Evolutionary conservation across 2,797 vertebrate species (phyloP).

Genomic region (Catharus ustulatus): DNA sequence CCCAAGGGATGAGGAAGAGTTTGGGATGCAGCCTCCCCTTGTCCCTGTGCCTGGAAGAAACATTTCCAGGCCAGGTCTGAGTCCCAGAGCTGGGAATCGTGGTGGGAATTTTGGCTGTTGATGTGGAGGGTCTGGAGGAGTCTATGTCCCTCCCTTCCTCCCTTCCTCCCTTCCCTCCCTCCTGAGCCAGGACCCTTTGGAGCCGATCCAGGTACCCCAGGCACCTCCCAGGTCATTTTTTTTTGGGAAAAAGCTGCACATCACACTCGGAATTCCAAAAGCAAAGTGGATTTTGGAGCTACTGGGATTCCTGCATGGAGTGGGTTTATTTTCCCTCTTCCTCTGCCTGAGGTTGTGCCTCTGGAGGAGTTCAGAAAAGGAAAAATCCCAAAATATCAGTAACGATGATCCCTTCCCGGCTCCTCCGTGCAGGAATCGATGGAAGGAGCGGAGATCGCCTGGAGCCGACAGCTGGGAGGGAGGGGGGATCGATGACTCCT

Average conservation of each 20-base stretch:
- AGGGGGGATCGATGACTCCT: conserved; percentile 3
- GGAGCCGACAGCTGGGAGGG: not conserved
- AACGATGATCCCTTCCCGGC: not conserved
- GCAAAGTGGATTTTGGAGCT: not conserved
- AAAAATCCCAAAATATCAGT: not conserved
- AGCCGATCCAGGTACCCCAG: not conserved
- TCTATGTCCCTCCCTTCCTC: too few species aligned
- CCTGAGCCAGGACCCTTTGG: not conserved
- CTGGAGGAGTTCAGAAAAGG: not conserved
- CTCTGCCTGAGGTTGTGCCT: not conserved
- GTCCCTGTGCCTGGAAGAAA: too few species aligned
- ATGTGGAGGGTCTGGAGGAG: too few species aligned
- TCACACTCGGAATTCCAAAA: not conserved
- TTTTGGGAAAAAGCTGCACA: fast-evolving
- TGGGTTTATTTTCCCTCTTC: not conserved
- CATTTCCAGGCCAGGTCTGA: too few species aligned
- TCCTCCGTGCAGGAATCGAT: not conserved
- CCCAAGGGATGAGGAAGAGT: too few species aligned
- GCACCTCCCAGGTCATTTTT: fast-evolving
- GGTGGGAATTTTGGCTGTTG: too few species aligned
- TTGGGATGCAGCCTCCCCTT: not conserved
- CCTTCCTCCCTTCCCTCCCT: too few species aligned
- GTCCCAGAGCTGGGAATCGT: too few species aligned
- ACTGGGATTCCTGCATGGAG: not conserved
- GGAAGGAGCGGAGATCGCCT: not conserved